Evolutionary conservation across 2,888 invertebrate species (phyloP).

Genomic region (Rhamphomyia laevipes): DNA sequence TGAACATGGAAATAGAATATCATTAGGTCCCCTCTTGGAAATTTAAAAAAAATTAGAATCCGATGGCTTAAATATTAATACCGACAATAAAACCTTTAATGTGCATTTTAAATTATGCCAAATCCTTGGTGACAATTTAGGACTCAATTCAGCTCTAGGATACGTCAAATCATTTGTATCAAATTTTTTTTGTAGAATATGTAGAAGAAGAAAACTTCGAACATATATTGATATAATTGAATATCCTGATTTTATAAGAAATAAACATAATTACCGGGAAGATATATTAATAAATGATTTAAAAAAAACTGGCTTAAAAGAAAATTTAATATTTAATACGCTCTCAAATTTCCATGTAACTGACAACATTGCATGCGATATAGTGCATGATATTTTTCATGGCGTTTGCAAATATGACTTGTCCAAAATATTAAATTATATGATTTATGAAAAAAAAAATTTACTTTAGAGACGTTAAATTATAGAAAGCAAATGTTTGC

Average conservation of each 20-base stretch:
- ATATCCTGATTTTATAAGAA: no score
- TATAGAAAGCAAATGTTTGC: conserved; percentile 2
- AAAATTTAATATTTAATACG: no score
- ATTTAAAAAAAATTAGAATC: conserved; percentile 5
- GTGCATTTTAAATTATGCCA: conserved; percentile 6
- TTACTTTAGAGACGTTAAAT: not conserved
- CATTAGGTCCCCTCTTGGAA: conserved; percentile 5
- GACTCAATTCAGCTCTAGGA: conserved; percentile 4
- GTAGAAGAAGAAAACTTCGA: no score
- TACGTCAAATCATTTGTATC: conserved; percentile 6
- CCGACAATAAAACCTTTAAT: not conserved
- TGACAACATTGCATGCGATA: not conserved
- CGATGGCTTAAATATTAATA: conserved; percentile 4
- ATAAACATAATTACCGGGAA: no score
- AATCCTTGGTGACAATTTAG: conserved; percentile 9
- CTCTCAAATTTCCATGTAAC: no score
- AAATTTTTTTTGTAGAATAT: conserved; percentile 6
- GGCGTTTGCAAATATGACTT: conserved; percentile 4
- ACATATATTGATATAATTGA: no score
- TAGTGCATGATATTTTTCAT: conserved; percentile 7
- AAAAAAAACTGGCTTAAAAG: no score
- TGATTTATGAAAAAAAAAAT: conserved; percentile 1
- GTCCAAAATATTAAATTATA: conserved; percentile 1
- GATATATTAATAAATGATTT: conserved; percentile 1
- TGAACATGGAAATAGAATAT: conserved; percentile 4